phyloP scores from a whole-genome alignment of 2,888 invertebrate species.

The Drosophila affinis region DNA sequence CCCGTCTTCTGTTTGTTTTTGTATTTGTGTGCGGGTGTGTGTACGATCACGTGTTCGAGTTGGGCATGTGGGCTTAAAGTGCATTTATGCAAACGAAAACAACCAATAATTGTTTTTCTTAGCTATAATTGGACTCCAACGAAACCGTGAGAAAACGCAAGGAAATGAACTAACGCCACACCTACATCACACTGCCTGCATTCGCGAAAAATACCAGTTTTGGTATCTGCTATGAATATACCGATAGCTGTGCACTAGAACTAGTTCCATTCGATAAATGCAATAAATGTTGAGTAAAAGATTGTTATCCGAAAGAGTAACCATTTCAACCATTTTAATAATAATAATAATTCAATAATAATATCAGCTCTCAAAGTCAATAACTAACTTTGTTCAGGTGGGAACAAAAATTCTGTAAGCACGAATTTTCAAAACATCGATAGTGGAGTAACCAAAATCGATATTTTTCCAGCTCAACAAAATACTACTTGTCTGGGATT shows the following conservation, averaged over 20 bases:
- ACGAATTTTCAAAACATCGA: no score
- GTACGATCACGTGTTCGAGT: not conserved
- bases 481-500: no score
- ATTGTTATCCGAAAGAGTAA: no score
- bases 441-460: no score
- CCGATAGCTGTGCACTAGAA: not conserved
- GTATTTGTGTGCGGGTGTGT: not conserved
- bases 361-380: no score
- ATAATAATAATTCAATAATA: no score
- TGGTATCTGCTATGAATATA: not conserved
- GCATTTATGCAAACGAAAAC: conserved; percentile 1
- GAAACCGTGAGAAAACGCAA: not conserved
- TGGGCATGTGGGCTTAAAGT: not conserved
- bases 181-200: not conserved
- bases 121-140: not conserved
- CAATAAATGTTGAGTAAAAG: no score
- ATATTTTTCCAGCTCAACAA: no score
- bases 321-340: no score
- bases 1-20: conserved; percentile 11
- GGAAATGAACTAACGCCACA: not conserved
- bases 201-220: conserved; percentile 1
- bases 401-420: no score
- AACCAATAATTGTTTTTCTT: conserved; percentile 8
- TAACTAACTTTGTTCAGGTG: no score
- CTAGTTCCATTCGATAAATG: not conserved